Evolutionary conservation across 2,113 vertebrate genomes (phyloP).

Genomic region (Rissa tridactyla): DNA sequence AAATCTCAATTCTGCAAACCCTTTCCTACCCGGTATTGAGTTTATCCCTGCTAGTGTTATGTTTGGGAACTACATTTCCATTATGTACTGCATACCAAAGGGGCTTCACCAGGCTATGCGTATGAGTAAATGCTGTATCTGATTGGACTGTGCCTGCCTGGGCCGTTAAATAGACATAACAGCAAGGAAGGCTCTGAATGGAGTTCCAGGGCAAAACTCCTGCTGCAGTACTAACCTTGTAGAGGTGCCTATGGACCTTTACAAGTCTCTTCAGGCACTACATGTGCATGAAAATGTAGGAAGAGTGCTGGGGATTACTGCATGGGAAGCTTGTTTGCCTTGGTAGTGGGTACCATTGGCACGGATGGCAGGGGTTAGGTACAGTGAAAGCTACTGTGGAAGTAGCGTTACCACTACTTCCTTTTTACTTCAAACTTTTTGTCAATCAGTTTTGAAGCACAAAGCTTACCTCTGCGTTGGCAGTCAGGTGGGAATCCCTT

Average conservation of each 20-base stretch:
- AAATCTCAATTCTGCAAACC: background rate
- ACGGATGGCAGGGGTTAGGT: accelerated
- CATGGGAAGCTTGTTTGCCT: background rate
- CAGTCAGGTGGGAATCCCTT: background rate
- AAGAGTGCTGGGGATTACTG: background rate
- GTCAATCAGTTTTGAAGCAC: background rate
- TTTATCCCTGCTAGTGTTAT: background rate
- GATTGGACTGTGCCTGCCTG: background rate
- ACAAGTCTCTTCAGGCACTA: background rate
- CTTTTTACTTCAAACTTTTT: background rate
- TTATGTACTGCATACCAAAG: background rate
- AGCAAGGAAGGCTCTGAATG: background rate
- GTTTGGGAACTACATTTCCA: background rate
- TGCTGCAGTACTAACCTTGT: background rate
- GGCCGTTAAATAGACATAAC: accelerated
- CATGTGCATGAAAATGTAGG: background rate
- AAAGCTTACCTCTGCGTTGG: background rate
- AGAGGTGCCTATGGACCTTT: background rate
- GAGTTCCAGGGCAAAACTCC: background rate
- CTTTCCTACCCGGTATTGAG: background rate
- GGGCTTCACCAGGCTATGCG: background rate
- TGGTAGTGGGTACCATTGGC: background rate
- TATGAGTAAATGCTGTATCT: background rate
- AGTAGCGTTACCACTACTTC: background rate
- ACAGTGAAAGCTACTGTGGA: background rate